Evolutionary conservation across 2,888 invertebrate species (phyloP).

Genomic region (Limenitis camilla): DNA sequence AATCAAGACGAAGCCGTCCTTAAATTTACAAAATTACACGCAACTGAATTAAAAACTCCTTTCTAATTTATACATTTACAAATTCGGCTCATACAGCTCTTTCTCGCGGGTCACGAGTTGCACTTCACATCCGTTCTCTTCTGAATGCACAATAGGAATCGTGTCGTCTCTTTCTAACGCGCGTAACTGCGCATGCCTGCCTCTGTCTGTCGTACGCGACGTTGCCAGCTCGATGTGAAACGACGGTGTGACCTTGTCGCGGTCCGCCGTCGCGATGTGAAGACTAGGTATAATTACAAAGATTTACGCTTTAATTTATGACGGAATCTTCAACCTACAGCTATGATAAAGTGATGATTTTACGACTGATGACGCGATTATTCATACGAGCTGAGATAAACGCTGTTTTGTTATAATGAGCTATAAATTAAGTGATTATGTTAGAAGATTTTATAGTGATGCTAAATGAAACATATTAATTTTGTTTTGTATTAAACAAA

Average conservation of each 20-base stretch:
- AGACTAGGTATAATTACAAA: conserved; percentile 46
- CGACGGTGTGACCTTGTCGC: conserved; percentile 58
- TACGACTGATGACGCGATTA: conserved; percentile 9
- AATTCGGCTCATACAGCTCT: conserved; percentile 57
- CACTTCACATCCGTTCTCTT: conserved; percentile 64
- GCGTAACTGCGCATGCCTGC: conserved; percentile 19
- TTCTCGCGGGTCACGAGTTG: conserved; percentile 68
- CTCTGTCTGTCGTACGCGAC: conserved; percentile 42
- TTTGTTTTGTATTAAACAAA: background rate
- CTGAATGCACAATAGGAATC: conserved; percentile 61
- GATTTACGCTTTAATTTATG: conserved; percentile 40
- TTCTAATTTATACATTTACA: conserved; percentile 62
- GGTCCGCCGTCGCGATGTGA: conserved; percentile 42
- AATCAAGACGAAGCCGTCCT: background rate
- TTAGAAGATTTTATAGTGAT: background rate
- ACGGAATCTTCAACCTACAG: conserved; percentile 25
- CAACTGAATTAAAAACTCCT: conserved; percentile 29
- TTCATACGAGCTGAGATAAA: background rate
- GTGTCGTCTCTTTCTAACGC: conserved; percentile 41
- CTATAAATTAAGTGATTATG: background rate
- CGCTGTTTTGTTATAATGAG: background rate
- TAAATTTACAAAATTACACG: conserved; percentile 9
- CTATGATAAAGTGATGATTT: conserved; percentile 21
- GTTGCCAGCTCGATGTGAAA: conserved; percentile 47
- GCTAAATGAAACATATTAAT: background rate